Conservation (phyloP, 2,797 vertebrate genomes). For the Sphaeramia orbicularis region DNA sequence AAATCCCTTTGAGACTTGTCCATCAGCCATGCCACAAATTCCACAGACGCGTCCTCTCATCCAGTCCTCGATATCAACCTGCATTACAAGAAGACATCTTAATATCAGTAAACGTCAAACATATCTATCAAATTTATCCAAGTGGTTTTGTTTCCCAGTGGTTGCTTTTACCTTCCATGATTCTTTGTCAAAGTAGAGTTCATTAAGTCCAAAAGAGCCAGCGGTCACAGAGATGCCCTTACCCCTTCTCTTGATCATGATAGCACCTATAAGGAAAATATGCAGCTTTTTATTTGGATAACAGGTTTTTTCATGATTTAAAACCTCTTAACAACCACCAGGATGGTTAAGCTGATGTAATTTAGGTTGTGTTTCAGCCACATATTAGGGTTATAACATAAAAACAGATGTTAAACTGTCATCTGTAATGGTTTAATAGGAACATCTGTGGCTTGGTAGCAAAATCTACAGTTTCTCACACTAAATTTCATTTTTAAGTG, state of each 20-base stretch:
- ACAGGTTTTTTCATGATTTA: too few relatives aligned
- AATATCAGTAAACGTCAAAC: not conserved
- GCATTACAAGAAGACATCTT: not conserved
- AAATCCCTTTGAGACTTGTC: conserved; percentile 83
- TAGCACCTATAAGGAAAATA: conserved; percentile 57
- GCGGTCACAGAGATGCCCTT: conserved; percentile 81
- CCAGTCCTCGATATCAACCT: conserved; percentile 85
- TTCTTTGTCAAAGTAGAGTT: conserved; percentile 79
- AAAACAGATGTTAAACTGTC: too few relatives aligned
- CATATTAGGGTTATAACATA: too few relatives aligned
- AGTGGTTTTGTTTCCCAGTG: not conserved
- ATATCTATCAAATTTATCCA: not conserved
- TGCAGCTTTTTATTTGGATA: not conserved
- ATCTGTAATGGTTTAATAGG: not conserved
- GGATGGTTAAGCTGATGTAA: too few relatives aligned
- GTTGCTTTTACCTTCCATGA: conserved; percentile 72
- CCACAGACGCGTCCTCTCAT: conserved; percentile 88
- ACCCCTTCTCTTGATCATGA: conserved; percentile 72
- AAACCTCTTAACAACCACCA: too few relatives aligned
- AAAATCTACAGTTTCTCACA: conserved; percentile 4
- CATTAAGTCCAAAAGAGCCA: conserved; percentile 80
- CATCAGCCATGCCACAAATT: conserved; percentile 87
- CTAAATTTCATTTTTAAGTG: not conserved
- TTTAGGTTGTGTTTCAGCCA: too few relatives aligned
- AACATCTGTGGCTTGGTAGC: not conserved